Evolutionary conservation across 2,797 vertebrate genomes (phyloP).

Genomic region (Intellagama lesueurii): DNA sequence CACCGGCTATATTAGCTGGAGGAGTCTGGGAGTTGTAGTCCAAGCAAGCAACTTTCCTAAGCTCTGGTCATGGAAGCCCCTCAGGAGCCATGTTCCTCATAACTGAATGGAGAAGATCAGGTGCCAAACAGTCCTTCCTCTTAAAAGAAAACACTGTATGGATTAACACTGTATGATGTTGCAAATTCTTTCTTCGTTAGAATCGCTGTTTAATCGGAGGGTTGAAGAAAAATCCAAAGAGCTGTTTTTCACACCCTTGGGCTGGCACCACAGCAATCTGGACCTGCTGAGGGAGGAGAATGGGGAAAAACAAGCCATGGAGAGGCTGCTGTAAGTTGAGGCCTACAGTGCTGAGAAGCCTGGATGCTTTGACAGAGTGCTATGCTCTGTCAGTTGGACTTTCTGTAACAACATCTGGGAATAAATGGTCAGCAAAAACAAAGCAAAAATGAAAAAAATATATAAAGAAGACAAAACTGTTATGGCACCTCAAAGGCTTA

Average conservation of each 20-base stretch:
- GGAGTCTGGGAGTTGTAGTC: background rate
- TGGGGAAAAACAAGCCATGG: conserved; percentile 98
- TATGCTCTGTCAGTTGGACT: background rate
- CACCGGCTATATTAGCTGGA: background rate
- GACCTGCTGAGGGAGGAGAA: conserved; percentile 97
- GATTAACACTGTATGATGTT: background rate
- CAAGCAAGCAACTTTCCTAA: background rate
- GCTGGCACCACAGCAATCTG: conserved; percentile 97
- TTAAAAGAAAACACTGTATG: background rate
- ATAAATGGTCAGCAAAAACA: background rate
- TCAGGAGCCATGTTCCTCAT: background rate
- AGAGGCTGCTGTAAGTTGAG: conserved; percentile 93
- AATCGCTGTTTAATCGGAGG: conserved; percentile 95
- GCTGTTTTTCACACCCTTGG: conserved; percentile 93
- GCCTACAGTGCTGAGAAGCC: background rate
- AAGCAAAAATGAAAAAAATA: no score
- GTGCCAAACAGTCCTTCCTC: background rate
- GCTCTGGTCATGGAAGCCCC: background rate
- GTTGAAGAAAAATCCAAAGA: conserved; percentile 98
- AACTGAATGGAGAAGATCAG: background rate
- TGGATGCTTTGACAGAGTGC: no score
- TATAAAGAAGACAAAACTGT: no score
- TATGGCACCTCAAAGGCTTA: no score
- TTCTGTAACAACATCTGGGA: background rate
- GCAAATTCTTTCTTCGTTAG: conserved; percentile 72